These are phyloP conservation scores for Cladopsammia gracilis DNA, from an alignment of 64 coral and sea anemone genomes.

Conservation along the genomic window DNA sequence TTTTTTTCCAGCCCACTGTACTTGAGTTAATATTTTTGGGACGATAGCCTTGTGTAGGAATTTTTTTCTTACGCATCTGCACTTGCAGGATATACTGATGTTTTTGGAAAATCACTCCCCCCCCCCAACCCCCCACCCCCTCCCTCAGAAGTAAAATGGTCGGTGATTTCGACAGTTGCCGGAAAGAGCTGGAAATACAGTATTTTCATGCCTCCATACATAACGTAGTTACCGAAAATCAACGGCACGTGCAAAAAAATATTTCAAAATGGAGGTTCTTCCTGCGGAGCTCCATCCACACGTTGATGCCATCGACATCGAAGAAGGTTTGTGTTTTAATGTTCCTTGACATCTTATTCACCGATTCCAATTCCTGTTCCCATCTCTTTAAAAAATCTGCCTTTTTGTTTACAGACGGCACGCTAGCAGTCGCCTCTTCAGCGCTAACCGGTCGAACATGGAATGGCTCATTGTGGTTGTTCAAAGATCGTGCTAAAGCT, in stretches of 20 bases:
- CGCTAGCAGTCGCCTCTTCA: slow-evolving; percentile 86
- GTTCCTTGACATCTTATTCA: neutral
- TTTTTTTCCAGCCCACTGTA: no score
- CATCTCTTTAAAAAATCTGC: neutral
- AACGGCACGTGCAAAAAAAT: slow-evolving; percentile 51
- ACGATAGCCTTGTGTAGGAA: no score
- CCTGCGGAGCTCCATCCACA: slow-evolving; percentile 81
- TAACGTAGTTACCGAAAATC: neutral
- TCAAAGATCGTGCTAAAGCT: slow-evolving; percentile 92
- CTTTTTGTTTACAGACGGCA: slow-evolving; percentile 70
- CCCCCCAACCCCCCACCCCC: no score
- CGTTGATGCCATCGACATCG: slow-evolving; percentile 92
- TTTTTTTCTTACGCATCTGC: no score
- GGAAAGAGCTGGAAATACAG: no score
- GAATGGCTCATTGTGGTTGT: slow-evolving; percentile 95
- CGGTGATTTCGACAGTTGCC: no score
- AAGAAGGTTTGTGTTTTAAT: slow-evolving; percentile 73
- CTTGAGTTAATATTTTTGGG: no score
- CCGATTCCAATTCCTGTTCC: neutral
- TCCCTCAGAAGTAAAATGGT: no score
- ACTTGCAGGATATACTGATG: no score
- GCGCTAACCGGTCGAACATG: slow-evolving; percentile 85
- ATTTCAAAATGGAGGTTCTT: slow-evolving; percentile 92
- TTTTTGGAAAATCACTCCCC: no score
- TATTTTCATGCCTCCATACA: slow-evolving; percentile 6